These are phyloP conservation scores for Scleropages formosus DNA, from an alignment of 2,797 vertebrate species.

Conservation along the genomic window DNA sequence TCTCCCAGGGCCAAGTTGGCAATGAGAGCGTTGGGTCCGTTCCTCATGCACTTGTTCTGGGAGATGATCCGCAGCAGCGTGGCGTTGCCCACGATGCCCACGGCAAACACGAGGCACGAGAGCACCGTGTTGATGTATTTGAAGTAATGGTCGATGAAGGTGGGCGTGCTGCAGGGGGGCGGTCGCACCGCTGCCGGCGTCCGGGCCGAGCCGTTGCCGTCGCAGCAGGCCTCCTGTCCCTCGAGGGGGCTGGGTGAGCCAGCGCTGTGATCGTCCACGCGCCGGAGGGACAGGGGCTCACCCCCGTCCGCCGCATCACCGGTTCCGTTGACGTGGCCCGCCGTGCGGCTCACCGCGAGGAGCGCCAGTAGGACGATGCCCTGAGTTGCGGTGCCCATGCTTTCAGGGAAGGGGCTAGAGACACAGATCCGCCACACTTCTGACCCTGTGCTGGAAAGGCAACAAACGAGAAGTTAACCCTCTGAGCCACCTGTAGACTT, in stretches of 20 bases:
- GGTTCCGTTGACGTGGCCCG: slow-evolving; percentile 69
- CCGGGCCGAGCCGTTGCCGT: not conserved
- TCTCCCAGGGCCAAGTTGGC: slow-evolving; percentile 93
- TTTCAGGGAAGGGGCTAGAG: slow-evolving; percentile 56
- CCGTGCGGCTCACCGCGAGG: slow-evolving; percentile 65
- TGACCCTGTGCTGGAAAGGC: slow-evolving; percentile 34
- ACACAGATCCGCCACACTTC: slow-evolving; percentile 43
- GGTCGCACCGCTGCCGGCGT: accelerated
- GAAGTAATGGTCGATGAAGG: slow-evolving; percentile 66
- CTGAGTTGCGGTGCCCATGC: slow-evolving; percentile 73
- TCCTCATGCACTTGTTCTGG: slow-evolving; percentile 92
- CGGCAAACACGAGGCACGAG: slow-evolving; percentile 83
- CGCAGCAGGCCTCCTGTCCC: slow-evolving; percentile 38
- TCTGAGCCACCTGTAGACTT: too few species aligned
- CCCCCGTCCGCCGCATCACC: slow-evolving; percentile 48
- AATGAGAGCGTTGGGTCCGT: slow-evolving; percentile 90
- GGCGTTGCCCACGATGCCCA: slow-evolving; percentile 88
- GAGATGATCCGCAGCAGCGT: slow-evolving; percentile 93
- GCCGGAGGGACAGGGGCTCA: not conserved
- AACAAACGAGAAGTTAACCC: not conserved
- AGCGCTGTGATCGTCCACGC: slow-evolving; percentile 12
- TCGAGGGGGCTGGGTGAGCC: not conserved
- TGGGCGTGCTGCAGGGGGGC: slow-evolving; percentile 44
- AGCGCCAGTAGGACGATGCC: slow-evolving; percentile 69
- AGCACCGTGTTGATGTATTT: slow-evolving; percentile 86